Evolutionary conservation across 2,113 vertebrate genomes (phyloP).

Genomic region (Lophura nycthemera): DNA sequence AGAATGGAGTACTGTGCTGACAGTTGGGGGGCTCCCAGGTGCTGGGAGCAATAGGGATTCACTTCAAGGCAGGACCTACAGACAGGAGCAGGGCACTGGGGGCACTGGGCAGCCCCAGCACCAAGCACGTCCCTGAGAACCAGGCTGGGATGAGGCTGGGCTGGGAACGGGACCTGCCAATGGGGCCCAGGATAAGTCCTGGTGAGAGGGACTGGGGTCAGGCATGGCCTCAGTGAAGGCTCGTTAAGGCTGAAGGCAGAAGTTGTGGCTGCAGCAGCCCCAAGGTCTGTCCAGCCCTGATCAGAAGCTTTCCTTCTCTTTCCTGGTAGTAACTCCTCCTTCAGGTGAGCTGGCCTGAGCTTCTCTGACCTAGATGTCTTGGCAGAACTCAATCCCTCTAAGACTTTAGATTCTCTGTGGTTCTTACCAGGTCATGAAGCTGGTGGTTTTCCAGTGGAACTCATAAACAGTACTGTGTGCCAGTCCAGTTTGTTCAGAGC

Average conservation of each 20-base stretch:
- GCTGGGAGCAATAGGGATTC: background rate
- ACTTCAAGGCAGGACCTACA: too few relatives aligned
- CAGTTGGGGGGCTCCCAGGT: background rate
- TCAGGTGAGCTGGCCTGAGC: background rate
- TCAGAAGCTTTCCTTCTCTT: background rate
- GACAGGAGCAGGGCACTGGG: too few relatives aligned
- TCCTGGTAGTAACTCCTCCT: background rate
- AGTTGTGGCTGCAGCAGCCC: background rate
- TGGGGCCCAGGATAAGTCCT: too few relatives aligned
- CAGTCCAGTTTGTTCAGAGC: background rate
- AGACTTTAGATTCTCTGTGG: background rate
- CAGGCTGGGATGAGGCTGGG: fast-evolving
- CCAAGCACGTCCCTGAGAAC: too few relatives aligned
- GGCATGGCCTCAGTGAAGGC: background rate
- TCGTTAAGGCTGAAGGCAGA: too few relatives aligned
- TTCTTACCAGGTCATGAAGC: background rate
- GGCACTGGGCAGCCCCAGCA: background rate
- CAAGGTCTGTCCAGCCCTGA: too few relatives aligned
- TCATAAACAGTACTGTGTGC: background rate
- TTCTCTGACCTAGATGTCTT: background rate
- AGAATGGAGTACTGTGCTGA: background rate
- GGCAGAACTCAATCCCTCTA: background rate
- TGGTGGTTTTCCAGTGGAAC: background rate
- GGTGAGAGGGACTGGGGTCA: background rate
- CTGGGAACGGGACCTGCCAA: fast-evolving